Conservation (phyloP, 2,797 vertebrate species). For the Parauchenoglanis punctatus region DNA sequence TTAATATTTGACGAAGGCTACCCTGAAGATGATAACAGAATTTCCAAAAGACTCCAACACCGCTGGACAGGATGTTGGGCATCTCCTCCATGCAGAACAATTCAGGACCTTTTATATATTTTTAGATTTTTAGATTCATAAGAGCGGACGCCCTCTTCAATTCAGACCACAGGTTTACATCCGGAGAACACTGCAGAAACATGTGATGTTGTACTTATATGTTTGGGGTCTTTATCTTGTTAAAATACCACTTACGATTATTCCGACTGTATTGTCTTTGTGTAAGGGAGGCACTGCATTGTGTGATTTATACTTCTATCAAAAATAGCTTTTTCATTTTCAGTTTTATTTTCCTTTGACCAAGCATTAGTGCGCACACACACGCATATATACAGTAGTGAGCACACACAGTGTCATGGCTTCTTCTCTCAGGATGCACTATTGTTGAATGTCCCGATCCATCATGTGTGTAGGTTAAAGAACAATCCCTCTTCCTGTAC, state of each 20-base stretch:
- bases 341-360: not conserved
- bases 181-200: not conserved
- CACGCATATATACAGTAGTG: not conserved
- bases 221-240: not conserved
- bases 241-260: not conserved
- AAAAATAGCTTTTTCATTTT: not conserved
- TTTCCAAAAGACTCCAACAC: not conserved
- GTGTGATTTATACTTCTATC: not conserved
- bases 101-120: not conserved
- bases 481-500: constrained; percentile 80
- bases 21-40: not conserved
- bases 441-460: constrained; percentile 96
- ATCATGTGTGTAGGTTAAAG: constrained; percentile 86
- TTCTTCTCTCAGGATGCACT: constrained; percentile 85
- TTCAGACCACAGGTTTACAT: not conserved
- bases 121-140: not conserved
- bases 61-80: not conserved
- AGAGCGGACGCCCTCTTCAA: not conserved
- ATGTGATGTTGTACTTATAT: not conserved
- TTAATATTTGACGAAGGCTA: not conserved
- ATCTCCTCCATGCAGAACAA: not conserved
- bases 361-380: not conserved
- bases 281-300: not conserved
- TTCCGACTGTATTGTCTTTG: not conserved
- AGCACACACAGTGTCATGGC: constrained; percentile 56